These are phyloP conservation scores for Pharmacophagus antenor DNA, from an alignment of 2,888 invertebrate species.

Conservation along the genomic window DNA sequence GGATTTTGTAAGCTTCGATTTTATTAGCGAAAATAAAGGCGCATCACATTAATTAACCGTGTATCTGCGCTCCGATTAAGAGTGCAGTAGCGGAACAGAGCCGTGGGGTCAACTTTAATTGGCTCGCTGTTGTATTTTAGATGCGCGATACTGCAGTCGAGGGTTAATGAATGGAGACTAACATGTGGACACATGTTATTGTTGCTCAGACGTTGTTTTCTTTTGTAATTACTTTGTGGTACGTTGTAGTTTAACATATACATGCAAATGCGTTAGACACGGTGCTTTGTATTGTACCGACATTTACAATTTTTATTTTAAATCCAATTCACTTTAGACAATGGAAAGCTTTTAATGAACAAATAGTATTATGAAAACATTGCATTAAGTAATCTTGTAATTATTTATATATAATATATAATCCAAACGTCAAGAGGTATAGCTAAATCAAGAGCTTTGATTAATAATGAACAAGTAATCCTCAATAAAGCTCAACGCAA, in stretches of 20 bases:
- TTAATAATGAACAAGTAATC: conserved; percentile 56
- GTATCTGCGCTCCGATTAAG: conserved; percentile 76
- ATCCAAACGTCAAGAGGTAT: conserved; percentile 20
- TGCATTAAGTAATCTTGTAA: neutral
- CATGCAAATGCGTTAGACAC: conserved; percentile 26
- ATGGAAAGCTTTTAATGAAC: neutral
- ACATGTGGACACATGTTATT: conserved; percentile 73
- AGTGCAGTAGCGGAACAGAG: conserved; percentile 69
- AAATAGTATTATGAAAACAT: neutral
- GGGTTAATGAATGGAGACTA: conserved; percentile 71
- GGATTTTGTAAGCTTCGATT: conserved; percentile 48
- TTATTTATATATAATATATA: neutral
- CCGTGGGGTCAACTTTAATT: conserved; percentile 74
- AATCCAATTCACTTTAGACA: neutral
- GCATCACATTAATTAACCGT: conserved; percentile 75
- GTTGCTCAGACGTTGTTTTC: conserved; percentile 55
- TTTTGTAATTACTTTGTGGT: conserved; percentile 59
- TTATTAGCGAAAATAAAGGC: conserved; percentile 62
- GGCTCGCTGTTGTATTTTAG: conserved; percentile 69
- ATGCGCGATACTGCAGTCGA: conserved; percentile 64
- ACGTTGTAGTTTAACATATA: conserved; percentile 23
- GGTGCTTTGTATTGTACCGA: conserved; percentile 27
- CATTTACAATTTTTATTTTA: conserved; percentile 8
- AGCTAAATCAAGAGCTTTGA: conserved; percentile 45
- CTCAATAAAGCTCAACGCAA: conserved; percentile 55